Conservation (phyloP, 1,140 invertebrate genomes). For the Myzus persicae region DNA sequence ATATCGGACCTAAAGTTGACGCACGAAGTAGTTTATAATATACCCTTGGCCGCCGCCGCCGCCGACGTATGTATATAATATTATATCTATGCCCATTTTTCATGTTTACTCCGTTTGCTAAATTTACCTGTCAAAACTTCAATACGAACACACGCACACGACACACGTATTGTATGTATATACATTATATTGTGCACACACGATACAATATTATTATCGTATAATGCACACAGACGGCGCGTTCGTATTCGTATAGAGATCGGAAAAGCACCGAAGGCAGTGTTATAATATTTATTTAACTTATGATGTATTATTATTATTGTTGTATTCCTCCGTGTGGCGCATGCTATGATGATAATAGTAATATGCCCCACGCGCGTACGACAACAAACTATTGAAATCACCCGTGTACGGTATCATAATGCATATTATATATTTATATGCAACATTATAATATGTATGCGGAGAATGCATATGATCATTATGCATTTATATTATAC, state of each 20-base stretch:
- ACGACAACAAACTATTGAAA: constrained; percentile 20
- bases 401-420: background rate
- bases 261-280: background rate
- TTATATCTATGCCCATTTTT: background rate
- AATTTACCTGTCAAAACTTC: background rate
- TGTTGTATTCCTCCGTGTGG: background rate
- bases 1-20: background rate
- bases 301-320: constrained; percentile 4
- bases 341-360: background rate
- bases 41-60: background rate
- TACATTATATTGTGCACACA: background rate
- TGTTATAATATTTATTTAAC: background rate
- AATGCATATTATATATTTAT: background rate
- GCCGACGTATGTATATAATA: background rate
- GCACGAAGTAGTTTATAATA: background rate
- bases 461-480: background rate
- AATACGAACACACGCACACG: too few relatives aligned
- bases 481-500: constrained; percentile 6
- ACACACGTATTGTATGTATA: background rate
- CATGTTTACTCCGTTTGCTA: background rate
- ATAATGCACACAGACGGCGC: background rate
- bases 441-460: background rate
- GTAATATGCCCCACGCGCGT: background rate
- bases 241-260: background rate
- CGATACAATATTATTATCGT: background rate